Percentiles rank a stretch among this genome's conserved stretches.
Evolutionary conservation across 2,113 vertebrate genomes (phyloP).

Genomic region (Lipophrys pholis): DNA sequence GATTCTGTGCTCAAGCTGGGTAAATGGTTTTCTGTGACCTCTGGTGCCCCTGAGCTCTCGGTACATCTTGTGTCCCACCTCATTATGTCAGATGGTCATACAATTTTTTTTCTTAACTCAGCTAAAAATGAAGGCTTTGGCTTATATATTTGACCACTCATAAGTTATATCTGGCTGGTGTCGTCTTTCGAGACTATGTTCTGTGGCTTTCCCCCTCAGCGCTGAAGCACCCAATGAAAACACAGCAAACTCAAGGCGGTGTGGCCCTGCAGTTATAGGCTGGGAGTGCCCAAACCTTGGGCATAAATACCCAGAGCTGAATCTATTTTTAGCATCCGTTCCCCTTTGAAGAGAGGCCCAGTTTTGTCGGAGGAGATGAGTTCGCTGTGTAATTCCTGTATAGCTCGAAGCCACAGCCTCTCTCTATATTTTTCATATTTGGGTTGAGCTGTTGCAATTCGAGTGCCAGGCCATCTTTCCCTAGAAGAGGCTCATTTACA

Average conservation of each 20-base stretch:
- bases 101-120: slow-evolving; percentile 1
- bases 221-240: slow-evolving; percentile 72
- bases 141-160: slow-evolving; percentile 37
- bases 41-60: slow-evolving; percentile 11
- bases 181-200: slow-evolving; percentile 35
- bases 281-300: slow-evolving; percentile 72
- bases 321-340: slow-evolving; percentile 72
- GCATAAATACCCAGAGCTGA: slow-evolving; percentile 75
- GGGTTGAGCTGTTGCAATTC: slow-evolving; percentile 69
- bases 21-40: slow-evolving; percentile 18
- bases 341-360: slow-evolving; percentile 68
- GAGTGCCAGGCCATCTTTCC: slow-evolving; percentile 67
- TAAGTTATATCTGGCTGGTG: slow-evolving; percentile 48
- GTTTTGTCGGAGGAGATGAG: slow-evolving; percentile 68
- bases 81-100: slow-evolving; percentile 23
- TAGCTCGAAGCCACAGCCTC: slow-evolving; percentile 65
- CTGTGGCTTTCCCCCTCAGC: slow-evolving; percentile 61
- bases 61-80: slow-evolving; percentile 31
- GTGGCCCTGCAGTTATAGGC: slow-evolving; percentile 75
- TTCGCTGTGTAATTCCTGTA: slow-evolving; percentile 66
- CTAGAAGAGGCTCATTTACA: slow-evolving; percentile 79
- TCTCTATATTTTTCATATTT: slow-evolving; percentile 79
- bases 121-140: slow-evolving; percentile 19
- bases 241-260: slow-evolving; percentile 67
- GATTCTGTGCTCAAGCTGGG: slow-evolving; percentile 6